Evolutionary conservation across 2,113 vertebrate species (phyloP), one percentile per base, ranked within the genome.

Genomic region (Desmodus rotundus): DNA sequence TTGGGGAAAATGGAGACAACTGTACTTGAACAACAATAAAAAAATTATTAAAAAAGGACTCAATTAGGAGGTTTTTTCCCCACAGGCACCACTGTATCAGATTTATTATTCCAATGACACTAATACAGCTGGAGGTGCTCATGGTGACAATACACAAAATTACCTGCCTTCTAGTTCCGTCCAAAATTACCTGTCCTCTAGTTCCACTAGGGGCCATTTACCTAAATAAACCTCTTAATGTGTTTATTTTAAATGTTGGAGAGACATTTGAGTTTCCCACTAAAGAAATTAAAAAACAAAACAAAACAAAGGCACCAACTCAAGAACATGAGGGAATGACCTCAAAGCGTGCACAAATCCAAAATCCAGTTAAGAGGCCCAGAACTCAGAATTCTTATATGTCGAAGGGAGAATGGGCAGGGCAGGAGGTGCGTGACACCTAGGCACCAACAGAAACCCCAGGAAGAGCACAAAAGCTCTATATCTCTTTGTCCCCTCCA

Each of bases 71-170:
- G 10, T 24, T 24, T 58, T 68, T 36, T 20, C 56, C 31, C 28
- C 4, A 24, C 7, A 14, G 50, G 80, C 41, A 65, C 96, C 92
- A 96, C 94, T 97, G 87, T 96, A 76, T 92, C 94, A 50, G 91
- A 96, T 98, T 98, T 98, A 98, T 98, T 98, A 97, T 96, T 98
- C 96, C 97, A 96, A 97, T 96, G 97, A 94, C 97, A 97, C 98
- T 96, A 98, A 97, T 92, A 97, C 97, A 98, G 96, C 94, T 91
- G 91, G 96, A 94, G 90, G 97, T 97, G 96, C 87, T 83, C 97
- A 97, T 87, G 96, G 97, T 86, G 91, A 96, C 36, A 94, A 81
- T 82, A 36, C 56, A 78, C 74, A 95, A 78, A 67, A 74, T 70
- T 94, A 58, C 47, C 41, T 86, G 74, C 63, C 87, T 95, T 70